A percentile compares a stretch with the other conserved stretches of the same genome.
phyloP scores from a whole-genome alignment of 2,888 invertebrate species.

The Drosophila testacea region DNA sequence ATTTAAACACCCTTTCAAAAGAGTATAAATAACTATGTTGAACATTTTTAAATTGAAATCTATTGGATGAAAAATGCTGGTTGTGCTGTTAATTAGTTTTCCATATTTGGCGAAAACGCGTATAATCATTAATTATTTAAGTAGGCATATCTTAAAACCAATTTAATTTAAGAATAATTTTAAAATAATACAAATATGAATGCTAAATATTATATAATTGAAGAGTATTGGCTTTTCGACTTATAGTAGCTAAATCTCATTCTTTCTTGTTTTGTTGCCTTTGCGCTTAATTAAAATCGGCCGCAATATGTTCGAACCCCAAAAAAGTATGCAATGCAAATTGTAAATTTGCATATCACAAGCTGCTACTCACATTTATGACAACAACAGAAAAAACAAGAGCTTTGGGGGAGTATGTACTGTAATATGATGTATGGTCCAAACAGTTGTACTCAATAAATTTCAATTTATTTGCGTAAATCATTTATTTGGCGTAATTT shows the following conservation, averaged over 20 bases:
- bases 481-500: constrained; percentile 84
- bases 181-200: too few species aligned
- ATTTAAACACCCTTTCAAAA: not conserved
- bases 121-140: too few species aligned
- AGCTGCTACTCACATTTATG: constrained; percentile 57
- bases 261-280: constrained; percentile 51
- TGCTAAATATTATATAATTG: too few species aligned
- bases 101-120: too few species aligned
- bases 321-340: constrained; percentile 67
- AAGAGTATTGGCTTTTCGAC: not conserved
- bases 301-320: constrained; percentile 71
- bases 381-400: constrained; percentile 17
- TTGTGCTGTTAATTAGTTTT: too few species aligned
- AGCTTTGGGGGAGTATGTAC: not conserved
- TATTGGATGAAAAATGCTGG: too few species aligned
- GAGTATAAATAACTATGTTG: not conserved
- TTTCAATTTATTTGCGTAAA: constrained; percentile 85
- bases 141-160: too few species aligned
- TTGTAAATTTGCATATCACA: constrained; percentile 73
- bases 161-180: too few species aligned
- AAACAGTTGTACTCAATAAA: constrained; percentile 77
- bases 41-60: not conserved
- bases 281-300: constrained; percentile 80
- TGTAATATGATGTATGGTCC: constrained; percentile 14
- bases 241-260: too few species aligned